Evolutionary conservation across 1,140 invertebrate species (phyloP).

Genomic region (Metopolophium dirhodum): DNA sequence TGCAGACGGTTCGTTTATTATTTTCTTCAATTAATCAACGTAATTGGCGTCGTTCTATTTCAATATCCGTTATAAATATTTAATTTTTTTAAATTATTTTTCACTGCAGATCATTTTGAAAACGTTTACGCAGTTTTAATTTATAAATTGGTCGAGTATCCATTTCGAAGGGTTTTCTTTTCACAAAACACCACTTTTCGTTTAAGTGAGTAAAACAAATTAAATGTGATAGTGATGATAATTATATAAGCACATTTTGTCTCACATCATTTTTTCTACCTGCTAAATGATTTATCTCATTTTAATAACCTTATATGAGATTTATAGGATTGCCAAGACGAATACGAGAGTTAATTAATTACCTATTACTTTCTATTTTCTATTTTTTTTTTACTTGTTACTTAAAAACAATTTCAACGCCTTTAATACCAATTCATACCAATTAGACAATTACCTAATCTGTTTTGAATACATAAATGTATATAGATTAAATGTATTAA

Average conservation of each 20-base stretch:
- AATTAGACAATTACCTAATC: neutral
- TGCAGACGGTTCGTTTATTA: neutral
- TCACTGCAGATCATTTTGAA: neutral
- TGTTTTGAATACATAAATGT: neutral
- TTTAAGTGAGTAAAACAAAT: neutral
- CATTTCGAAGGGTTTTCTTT: neutral
- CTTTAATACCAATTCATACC: neutral
- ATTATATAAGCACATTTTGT: neutral
- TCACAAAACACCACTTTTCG: neutral
- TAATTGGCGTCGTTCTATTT: neutral
- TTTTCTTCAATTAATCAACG: slow-evolving; percentile 37
- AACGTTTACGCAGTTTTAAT: neutral
- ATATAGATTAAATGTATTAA: too few species aligned
- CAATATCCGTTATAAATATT: neutral
- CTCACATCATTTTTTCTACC: neutral
- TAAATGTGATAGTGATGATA: neutral
- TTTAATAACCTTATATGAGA: neutral
- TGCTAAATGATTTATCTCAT: neutral
- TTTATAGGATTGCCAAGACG: neutral
- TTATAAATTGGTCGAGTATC: neutral
- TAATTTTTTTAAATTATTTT: slow-evolving; percentile 8
- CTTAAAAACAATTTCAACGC: neutral
- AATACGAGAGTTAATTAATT: neutral
- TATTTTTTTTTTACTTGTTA: neutral
- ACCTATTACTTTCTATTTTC: neutral